phyloP scores from a whole-genome alignment of 2,888 invertebrate genomes.

The Rhopalosiphum nymphaeae region DNA sequence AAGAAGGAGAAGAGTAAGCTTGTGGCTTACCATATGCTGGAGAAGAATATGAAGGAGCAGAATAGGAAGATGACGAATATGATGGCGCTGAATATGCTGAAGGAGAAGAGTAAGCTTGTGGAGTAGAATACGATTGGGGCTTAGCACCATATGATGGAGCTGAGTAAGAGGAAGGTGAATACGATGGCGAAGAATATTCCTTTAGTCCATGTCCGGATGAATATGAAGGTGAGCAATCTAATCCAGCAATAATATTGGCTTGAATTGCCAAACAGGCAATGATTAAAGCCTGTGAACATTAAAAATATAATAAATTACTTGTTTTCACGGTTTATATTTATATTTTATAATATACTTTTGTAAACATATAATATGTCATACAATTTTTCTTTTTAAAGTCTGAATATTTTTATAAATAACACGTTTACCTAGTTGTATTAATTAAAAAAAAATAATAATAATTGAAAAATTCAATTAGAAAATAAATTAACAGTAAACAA shows the following conservation, averaged over 20 bases:
- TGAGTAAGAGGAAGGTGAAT: conserved; percentile 32
- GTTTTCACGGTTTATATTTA: background rate
- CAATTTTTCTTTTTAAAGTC: background rate
- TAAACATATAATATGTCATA: background rate
- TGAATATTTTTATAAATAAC: background rate
- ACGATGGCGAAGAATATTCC: background rate
- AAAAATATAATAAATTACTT: background rate
- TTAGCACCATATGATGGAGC: conserved; percentile 60
- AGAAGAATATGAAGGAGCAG: conserved; percentile 19
- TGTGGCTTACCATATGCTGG: background rate
- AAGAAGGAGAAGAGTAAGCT: conserved; percentile 37
- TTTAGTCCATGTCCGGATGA: conserved; percentile 43
- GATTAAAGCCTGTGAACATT: conserved; percentile 34
- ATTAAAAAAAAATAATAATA: background rate
- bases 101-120: conserved; percentile 41
- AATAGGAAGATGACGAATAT: background rate
- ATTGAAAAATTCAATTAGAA: background rate
- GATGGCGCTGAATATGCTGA: conserved; percentile 16
- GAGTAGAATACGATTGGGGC: conserved; percentile 37
- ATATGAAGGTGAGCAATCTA: conserved; percentile 42
- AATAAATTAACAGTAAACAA: background rate
- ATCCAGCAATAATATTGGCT: conserved; percentile 25
- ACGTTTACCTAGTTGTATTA: background rate
- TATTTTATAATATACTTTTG: background rate
- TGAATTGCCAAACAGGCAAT: conserved; percentile 57